Conservation (phyloP, 2,113 vertebrate genomes). For the Butorides virescens region DNA sequence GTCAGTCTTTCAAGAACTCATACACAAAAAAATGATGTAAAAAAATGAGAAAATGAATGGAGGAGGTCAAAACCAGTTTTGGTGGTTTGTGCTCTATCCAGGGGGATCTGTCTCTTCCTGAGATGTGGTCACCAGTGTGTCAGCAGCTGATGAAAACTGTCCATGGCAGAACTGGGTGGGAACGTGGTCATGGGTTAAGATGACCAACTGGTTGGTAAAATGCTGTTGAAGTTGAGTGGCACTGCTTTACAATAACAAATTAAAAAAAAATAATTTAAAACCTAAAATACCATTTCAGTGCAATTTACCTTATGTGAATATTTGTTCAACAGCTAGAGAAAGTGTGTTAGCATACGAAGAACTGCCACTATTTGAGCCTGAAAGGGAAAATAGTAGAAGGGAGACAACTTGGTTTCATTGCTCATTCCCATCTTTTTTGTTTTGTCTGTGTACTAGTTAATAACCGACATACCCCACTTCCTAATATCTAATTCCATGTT, state of each 20-base stretch:
- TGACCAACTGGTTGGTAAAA: background rate
- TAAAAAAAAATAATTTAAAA: background rate
- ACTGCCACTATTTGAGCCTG: background rate
- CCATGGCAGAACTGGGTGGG: background rate
- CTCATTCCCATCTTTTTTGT: background rate
- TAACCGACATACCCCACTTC: background rate
- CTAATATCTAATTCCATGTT: background rate
- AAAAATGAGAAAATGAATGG: background rate
- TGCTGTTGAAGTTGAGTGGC: background rate
- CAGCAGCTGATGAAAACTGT: background rate
- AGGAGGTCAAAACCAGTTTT: background rate
- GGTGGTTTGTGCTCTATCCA: background rate
- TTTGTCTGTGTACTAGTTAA: background rate
- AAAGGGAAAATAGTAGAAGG: background rate
- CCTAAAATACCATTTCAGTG: background rate
- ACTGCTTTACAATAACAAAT: background rate
- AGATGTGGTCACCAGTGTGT: background rate
- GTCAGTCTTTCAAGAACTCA: background rate
- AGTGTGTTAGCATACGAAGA: background rate
- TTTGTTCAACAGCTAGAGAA: slow-evolving; percentile 14
- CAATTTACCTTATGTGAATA: background rate
- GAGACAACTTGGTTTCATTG: background rate
- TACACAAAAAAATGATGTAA: background rate
- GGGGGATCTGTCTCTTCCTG: background rate
- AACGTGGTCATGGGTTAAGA: background rate